Conservation (phyloP, 2,797 vertebrate genomes). For the Sebastes goodei region DNA sequence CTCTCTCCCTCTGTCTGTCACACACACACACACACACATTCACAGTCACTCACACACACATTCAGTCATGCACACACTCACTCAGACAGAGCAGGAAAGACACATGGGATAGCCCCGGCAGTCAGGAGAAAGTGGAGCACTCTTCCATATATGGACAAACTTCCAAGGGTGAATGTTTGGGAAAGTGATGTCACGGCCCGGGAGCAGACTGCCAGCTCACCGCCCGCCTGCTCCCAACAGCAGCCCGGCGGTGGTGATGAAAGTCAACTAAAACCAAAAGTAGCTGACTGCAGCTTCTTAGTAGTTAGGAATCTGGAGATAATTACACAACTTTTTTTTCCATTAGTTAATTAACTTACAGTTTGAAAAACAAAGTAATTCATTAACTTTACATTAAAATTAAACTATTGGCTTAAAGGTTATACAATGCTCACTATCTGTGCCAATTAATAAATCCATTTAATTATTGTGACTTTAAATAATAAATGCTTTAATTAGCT, state of each 20-base stretch:
- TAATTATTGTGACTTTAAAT: background rate
- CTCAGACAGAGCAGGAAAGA: conserved; percentile 46
- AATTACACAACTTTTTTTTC: conserved; percentile 5
- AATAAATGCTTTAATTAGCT: background rate
- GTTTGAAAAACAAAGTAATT: conserved; percentile 36
- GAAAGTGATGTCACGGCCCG: conserved; percentile 71
- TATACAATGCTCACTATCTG: background rate
- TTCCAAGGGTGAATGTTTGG: conserved; percentile 80
- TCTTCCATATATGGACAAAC: conserved; percentile 84
- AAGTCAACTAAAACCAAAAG: conserved; percentile 1
- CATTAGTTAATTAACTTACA: conserved; percentile 40
- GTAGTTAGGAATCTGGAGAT: conserved; percentile 4
- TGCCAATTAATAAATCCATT: background rate
- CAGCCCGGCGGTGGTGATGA: background rate
- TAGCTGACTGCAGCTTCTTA: conserved; percentile 28
- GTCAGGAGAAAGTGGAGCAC: conserved; percentile 69
- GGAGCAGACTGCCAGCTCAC: conserved; percentile 70
- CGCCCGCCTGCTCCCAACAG: conserved; percentile 33
- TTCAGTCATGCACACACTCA: background rate
- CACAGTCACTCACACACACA: background rate
- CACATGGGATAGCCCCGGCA: conserved; percentile 51
- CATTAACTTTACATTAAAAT: conserved; percentile 36
- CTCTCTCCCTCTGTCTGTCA: conserved; percentile 1
- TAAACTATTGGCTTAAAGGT: background rate
- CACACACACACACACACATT: background rate